Conservation (phyloP, 2,888 invertebrate genomes). For the Gisinianus flammeolus region DNA sequence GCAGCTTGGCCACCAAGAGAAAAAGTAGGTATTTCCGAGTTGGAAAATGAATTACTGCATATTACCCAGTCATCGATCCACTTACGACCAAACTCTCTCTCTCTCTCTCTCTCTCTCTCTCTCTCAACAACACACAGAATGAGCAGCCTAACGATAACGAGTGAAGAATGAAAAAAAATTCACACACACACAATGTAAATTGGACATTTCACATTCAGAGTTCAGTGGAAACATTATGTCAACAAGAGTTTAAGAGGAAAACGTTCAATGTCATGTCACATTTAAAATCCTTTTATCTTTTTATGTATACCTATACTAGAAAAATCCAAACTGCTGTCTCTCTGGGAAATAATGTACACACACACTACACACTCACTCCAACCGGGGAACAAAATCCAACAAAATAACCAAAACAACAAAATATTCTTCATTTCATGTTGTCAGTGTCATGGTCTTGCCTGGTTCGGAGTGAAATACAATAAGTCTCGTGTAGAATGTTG, state of each 20-base stretch:
- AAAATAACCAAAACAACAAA: not conserved
- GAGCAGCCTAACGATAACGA: not conserved
- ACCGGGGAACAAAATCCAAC: not conserved
- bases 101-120: not conserved
- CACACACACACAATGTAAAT: not conserved
- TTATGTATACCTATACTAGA: not conserved
- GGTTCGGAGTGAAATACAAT: not conserved
- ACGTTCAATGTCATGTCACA: not conserved
- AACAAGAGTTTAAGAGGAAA: not conserved
- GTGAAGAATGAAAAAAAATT: not conserved
- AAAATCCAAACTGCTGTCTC: not conserved
- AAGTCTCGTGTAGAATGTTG: not conserved
- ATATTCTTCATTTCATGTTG: not conserved
- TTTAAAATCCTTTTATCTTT: not conserved
- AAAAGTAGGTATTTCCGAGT: not conserved
- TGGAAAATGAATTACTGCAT: constrained; percentile 13
- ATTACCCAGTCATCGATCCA: constrained; percentile 4
- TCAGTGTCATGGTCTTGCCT: not conserved
- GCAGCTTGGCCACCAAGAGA: not conserved
- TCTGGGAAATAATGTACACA: not conserved
- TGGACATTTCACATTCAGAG: not conserved
- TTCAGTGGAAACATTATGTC: not conserved
- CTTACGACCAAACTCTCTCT: not conserved
- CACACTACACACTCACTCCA: not conserved
- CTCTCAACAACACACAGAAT: not conserved